Evolutionary conservation across 2,888 invertebrate species (phyloP).

Genomic region (Cinara cedri): DNA sequence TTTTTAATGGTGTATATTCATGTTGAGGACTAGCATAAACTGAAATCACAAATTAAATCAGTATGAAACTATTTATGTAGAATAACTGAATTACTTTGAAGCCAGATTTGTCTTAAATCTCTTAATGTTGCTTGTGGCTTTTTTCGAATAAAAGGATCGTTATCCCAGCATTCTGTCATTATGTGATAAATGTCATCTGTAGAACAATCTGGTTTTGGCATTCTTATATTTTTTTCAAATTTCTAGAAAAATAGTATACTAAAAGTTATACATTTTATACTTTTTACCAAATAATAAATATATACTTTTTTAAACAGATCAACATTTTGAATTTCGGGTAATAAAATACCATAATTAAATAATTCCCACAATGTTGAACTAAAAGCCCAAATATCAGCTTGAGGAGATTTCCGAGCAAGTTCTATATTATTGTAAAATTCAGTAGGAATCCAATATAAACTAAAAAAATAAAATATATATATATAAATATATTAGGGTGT

Average conservation of each 20-base stretch:
- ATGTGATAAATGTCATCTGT: constrained; percentile 77
- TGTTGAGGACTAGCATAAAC: constrained; percentile 52
- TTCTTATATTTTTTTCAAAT: constrained; percentile 69
- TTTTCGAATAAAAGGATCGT: constrained; percentile 73
- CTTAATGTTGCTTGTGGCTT: constrained; percentile 85
- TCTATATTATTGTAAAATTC: constrained; percentile 76
- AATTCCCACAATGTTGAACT: constrained; percentile 93
- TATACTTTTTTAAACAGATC: constrained; percentile 63
- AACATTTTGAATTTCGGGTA: constrained; percentile 60
- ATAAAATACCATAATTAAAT: constrained; percentile 75
- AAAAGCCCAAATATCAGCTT: constrained; percentile 89
- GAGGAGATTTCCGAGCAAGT: constrained; percentile 71
- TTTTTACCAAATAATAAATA: not conserved
- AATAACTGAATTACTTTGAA: constrained; percentile 67
- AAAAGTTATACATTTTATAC: not conserved
- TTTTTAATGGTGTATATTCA: constrained; percentile 53
- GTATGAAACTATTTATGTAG: not conserved
- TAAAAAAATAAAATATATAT: too few relatives aligned
- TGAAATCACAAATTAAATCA: constrained; percentile 7
- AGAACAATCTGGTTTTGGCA: constrained; percentile 72
- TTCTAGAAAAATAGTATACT: constrained; percentile 66
- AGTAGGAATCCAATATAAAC: constrained; percentile 88
- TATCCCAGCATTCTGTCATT: constrained; percentile 82
- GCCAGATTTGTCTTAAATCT: constrained; percentile 80
- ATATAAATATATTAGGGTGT: too few relatives aligned